Evolutionary conservation across 2,797 vertebrate genomes (phyloP).

Genomic region (Falco berigora): DNA sequence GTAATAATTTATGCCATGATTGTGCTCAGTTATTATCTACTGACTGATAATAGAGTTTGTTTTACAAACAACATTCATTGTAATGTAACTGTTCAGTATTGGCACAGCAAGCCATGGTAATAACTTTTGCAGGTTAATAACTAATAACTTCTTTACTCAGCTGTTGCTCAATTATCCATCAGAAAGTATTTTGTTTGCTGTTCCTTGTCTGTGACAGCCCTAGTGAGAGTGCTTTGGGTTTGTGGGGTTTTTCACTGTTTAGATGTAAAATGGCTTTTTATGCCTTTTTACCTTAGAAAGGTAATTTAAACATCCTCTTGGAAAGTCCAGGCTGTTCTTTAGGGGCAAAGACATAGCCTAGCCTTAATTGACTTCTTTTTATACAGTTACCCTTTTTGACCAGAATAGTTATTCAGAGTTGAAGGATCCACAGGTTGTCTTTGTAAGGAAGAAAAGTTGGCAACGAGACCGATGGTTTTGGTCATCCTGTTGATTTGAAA

Average conservation of each 20-base stretch:
- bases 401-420: neutral
- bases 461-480: neutral
- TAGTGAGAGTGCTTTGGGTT: neutral
- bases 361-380: neutral
- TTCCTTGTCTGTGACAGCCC: neutral
- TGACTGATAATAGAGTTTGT: conserved; percentile 21
- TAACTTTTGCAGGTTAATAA: neutral
- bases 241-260: neutral
- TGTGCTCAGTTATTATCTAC: neutral
- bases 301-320: neutral
- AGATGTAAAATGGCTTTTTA: neutral
- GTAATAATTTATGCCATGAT: conserved; percentile 1
- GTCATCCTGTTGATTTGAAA: neutral
- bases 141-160: neutral
- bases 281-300: neutral
- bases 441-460: neutral
- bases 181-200: neutral
- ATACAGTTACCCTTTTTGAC: neutral
- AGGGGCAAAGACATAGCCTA: neutral
- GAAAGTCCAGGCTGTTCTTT: neutral
- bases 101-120: neutral
- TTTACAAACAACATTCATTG: neutral
- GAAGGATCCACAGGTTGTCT: neutral
- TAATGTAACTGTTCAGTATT: neutral
- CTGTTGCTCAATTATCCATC: neutral